phyloP scores from a whole-genome alignment of 2,113 vertebrate genomes.

The Felis chaus region DNA sequence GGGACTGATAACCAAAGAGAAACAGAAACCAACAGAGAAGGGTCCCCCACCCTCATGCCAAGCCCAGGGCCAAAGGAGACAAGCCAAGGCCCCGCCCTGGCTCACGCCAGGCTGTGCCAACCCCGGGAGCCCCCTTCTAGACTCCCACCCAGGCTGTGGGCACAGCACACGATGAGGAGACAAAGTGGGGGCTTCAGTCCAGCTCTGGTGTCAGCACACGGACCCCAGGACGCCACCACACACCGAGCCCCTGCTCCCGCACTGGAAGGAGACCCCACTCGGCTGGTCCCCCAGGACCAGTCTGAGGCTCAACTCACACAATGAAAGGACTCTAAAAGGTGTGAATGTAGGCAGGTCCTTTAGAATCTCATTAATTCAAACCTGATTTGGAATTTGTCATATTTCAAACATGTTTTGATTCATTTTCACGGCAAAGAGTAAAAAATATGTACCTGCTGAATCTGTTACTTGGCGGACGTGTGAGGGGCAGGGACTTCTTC shows the following conservation, averaged over 20 bases:
- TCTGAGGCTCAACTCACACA: neutral
- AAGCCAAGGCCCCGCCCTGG: neutral
- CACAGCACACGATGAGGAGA: neutral
- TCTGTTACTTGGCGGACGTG: neutral
- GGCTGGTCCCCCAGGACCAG: neutral
- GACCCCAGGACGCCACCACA: neutral
- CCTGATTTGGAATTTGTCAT: neutral
- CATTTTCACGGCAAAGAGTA: neutral
- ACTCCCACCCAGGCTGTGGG: neutral
- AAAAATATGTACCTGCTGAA: neutral
- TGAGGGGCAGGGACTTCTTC: neutral
- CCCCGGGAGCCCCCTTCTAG: neutral
- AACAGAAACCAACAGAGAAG: neutral
- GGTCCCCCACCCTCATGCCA: too few relatives aligned
- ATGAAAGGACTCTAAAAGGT: neutral
- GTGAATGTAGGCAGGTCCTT: neutral
- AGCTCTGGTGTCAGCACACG: neutral
- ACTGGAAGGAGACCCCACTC: too few relatives aligned
- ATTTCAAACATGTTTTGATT: neutral
- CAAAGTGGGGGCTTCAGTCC: too few relatives aligned
- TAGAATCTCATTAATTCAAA: neutral
- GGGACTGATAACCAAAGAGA: too few relatives aligned
- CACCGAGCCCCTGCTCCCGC: fast-evolving
- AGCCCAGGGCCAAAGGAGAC: neutral
- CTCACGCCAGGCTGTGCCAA: fast-evolving